phyloP scores from a whole-genome alignment of 2,113 vertebrate species.

The Xyrauchen texanus region DNA sequence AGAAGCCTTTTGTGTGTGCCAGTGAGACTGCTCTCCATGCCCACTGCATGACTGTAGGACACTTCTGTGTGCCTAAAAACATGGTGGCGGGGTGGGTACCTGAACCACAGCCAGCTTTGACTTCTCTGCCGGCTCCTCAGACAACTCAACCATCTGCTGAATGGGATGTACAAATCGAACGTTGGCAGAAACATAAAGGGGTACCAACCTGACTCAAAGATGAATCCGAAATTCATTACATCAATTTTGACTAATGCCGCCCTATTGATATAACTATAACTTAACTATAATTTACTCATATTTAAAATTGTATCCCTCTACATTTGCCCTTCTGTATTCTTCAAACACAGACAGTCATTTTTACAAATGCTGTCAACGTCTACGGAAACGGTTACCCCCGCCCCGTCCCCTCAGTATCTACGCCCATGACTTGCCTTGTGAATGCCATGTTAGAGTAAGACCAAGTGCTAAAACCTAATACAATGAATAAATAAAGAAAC shows the following conservation, averaged over 20 bases:
- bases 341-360: too few species aligned
- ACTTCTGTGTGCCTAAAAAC: constrained; percentile 39
- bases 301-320: background rate
- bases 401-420: too few species aligned
- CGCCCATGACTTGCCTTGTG: too few species aligned
- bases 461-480: too few species aligned
- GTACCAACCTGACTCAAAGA: constrained; percentile 7
- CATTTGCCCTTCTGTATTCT: background rate
- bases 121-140: constrained; percentile 29
- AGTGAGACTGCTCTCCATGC: constrained; percentile 10
- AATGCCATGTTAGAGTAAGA: too few species aligned
- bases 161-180: constrained; percentile 34
- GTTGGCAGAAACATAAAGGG: constrained; percentile 34
- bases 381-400: too few species aligned
- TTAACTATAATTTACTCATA: background rate
- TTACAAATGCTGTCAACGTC: too few species aligned
- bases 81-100: constrained; percentile 36
- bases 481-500: too few species aligned
- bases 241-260: background rate
- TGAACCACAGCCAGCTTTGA: constrained; percentile 34
- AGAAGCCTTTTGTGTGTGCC: constrained; percentile 28
- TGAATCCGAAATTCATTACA: constrained; percentile 13
- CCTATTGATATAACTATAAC: background rate
- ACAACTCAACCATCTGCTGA: constrained; percentile 46
- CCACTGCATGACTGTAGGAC: constrained; percentile 7